Percentiles rank a stretch among this genome's conserved stretches.
Evolutionary conservation across 2,113 vertebrate genomes (phyloP).

Genomic region (Gila orcuttii): DNA sequence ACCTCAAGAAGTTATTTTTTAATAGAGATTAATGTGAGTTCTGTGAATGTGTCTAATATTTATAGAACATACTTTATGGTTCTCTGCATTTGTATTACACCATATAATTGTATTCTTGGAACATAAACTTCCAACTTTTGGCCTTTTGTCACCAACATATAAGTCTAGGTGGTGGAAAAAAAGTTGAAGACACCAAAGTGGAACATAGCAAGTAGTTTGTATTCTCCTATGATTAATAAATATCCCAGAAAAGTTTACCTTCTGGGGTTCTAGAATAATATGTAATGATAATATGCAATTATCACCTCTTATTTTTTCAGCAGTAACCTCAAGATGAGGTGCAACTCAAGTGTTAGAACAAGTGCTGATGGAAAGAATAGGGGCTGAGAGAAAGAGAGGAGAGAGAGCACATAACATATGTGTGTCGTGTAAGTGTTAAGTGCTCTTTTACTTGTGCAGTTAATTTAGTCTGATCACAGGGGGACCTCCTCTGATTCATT

Average conservation of each 20-base stretch:
- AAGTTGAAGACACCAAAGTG: conserved; percentile 36
- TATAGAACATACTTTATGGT: conserved; percentile 6
- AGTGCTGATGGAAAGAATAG: conserved; percentile 58
- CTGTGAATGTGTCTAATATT: conserved; percentile 22
- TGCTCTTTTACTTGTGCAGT: conserved; percentile 58
- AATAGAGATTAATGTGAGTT: conserved; percentile 9
- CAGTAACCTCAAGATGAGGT: conserved; percentile 69
- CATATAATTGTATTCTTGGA: conserved; percentile 8
- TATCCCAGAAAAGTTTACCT: conserved; percentile 81
- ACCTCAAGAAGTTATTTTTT: conserved; percentile 41
- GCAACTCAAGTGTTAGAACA: conserved; percentile 64
- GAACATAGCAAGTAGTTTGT: conserved; percentile 36
- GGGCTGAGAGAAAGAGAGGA: conserved; percentile 33
- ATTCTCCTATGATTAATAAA: conserved; percentile 81
- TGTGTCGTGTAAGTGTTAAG: conserved; percentile 56
- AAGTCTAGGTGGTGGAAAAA: neutral
- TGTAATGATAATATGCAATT: conserved; percentile 94
- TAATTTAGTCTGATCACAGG: conserved; percentile 56
- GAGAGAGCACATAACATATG: conserved; percentile 52
- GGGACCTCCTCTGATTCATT: conserved; percentile 54
- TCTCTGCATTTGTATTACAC: neutral
- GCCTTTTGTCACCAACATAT: neutral
- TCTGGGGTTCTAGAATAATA: conserved; percentile 87
- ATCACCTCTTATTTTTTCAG: conserved; percentile 89
- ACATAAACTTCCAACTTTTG: neutral